Conservation (phyloP, 1,140 invertebrate species). For the Caenorhabditis remanei region DNA sequence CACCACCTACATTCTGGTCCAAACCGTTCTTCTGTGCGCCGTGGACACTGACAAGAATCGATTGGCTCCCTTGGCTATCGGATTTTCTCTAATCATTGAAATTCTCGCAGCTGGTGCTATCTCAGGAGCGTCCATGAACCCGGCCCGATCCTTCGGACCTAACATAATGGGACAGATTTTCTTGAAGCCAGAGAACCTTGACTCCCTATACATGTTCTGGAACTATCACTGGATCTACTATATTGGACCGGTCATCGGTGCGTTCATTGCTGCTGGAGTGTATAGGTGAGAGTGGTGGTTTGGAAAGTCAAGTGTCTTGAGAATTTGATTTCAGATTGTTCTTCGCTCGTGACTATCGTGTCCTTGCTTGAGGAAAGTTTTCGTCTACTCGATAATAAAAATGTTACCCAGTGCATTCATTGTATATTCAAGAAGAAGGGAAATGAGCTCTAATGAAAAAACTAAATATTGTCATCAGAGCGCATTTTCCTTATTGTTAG, state of each 20-base stretch:
- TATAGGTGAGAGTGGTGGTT: constrained; percentile 17
- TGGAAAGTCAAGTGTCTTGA: constrained; percentile 5
- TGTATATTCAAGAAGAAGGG: too few species aligned
- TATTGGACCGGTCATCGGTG: constrained; percentile 77
- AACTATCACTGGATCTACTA: constrained; percentile 78
- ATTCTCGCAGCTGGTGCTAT: constrained; percentile 74
- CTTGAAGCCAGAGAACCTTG: constrained; percentile 32
- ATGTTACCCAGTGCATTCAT: not conserved
- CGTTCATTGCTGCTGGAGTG: constrained; percentile 71
- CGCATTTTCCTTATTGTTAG: too few species aligned
- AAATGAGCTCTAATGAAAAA: too few species aligned
- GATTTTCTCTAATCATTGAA: constrained; percentile 76
- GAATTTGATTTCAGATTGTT: constrained; percentile 56
- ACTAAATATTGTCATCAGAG: too few species aligned
- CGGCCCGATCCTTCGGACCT: constrained; percentile 79
- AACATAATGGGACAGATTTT: constrained; percentile 72
- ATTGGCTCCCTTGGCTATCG: constrained; percentile 78
- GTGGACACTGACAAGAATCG: constrained; percentile 72
- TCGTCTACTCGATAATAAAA: not conserved
- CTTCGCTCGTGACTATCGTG: constrained; percentile 60
- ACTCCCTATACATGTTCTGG: constrained; percentile 70
- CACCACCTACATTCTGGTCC: constrained; percentile 76
- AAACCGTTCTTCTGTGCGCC: constrained; percentile 76
- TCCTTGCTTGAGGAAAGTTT: constrained; percentile 45
- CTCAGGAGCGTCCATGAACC: constrained; percentile 79